Evolutionary conservation across 2,113 vertebrate species (phyloP).

Genomic region (Thamnaconus septentrionalis): DNA sequence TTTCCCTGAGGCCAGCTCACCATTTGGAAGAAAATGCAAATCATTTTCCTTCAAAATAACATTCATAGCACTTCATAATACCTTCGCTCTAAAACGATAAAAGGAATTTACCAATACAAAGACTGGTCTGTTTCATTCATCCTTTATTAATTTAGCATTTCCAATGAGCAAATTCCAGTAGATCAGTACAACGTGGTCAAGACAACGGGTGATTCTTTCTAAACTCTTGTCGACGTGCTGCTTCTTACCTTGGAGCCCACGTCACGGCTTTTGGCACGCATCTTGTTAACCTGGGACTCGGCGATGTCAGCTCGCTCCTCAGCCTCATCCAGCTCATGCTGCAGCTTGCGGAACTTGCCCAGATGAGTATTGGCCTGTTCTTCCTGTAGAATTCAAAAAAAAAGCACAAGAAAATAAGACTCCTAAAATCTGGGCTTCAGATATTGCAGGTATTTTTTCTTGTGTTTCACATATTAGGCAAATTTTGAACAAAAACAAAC

Average conservation of each 20-base stretch:
- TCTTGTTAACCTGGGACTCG: conserved; percentile 81
- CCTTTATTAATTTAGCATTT: neutral
- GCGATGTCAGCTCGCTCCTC: conserved; percentile 79
- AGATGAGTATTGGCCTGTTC: conserved; percentile 79
- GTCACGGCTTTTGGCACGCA: conserved; percentile 78
- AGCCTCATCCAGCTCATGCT: conserved; percentile 81
- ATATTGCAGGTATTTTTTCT: neutral
- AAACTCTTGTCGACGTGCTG: neutral
- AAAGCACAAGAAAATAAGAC: neutral
- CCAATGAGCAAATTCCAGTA: too few species aligned
- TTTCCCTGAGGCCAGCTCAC: neutral
- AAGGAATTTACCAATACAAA: conserved; percentile 18
- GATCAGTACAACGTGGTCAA: neutral
- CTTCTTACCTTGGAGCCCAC: conserved; percentile 71
- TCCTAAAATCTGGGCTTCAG: neutral
- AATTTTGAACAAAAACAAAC: conserved; percentile 1
- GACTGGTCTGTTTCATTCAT: conserved; percentile 3
- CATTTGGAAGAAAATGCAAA: neutral
- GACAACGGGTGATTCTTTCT: neutral
- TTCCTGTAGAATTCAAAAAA: conserved; percentile 55
- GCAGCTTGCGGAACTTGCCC: conserved; percentile 78
- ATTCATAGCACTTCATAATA: neutral
- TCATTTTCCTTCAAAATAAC: neutral
- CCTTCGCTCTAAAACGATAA: conserved; percentile 1
- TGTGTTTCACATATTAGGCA: too few species aligned